Evolutionary conservation across 2,113 vertebrate species (phyloP).

Genomic region (Dasypus novemcinctus): DNA sequence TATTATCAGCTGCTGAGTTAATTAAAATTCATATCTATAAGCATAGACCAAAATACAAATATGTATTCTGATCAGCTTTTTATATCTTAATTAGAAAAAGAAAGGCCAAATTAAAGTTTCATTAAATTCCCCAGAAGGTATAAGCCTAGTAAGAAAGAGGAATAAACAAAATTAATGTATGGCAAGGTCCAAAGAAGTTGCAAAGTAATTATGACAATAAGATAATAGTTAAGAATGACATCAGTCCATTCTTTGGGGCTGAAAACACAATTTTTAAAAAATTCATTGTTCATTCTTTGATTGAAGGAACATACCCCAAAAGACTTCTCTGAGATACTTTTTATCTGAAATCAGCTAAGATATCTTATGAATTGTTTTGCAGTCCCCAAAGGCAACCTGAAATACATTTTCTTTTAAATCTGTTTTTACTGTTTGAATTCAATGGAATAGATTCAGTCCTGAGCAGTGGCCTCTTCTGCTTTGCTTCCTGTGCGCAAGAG

Average conservation of each 20-base stretch:
- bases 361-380: not conserved
- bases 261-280: not conserved
- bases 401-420: not conserved
- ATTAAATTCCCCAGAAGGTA: not conserved
- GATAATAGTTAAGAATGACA: not conserved
- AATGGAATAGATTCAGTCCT: not conserved
- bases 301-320: not conserved
- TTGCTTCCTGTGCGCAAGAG: not conserved
- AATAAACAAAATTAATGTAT: not conserved
- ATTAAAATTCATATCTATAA: constrained; percentile 76
- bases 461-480: not conserved
- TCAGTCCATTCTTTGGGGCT: not conserved
- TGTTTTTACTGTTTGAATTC: not conserved
- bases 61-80: constrained; percentile 61
- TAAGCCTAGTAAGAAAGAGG: not conserved
- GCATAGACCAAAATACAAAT: constrained; percentile 71
- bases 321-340: not conserved
- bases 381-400: not conserved
- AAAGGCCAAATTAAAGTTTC: constrained; percentile 23
- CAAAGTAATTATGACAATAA: constrained; percentile 10
- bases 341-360: not conserved
- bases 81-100: constrained; percentile 54
- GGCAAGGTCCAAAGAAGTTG: not conserved
- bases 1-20: constrained; percentile 76
- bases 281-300: not conserved